These are phyloP conservation scores for Boloria euphrosyne DNA, from an alignment of 2,888 invertebrate species.

Conservation along the genomic window DNA sequence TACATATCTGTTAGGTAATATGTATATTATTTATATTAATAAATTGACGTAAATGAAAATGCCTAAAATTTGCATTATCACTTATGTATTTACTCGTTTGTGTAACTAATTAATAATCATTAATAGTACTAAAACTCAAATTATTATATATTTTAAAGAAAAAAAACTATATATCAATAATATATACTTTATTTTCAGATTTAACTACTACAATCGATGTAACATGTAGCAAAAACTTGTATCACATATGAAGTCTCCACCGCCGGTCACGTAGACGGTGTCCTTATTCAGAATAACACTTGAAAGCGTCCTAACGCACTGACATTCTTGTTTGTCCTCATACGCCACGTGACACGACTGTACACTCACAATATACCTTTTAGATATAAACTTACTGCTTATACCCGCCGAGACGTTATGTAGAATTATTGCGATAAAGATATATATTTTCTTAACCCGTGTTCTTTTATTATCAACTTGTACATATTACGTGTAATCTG, in stretches of 20 bases:
- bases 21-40: too few relatives aligned
- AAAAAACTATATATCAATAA: too few relatives aligned
- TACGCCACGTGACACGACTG: constrained; percentile 67
- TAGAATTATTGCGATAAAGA: constrained; percentile 18
- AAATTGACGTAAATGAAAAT: too few relatives aligned
- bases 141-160: too few relatives aligned
- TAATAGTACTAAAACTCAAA: too few relatives aligned
- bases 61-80: too few relatives aligned
- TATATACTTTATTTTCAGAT: too few relatives aligned
- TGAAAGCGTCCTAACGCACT: constrained; percentile 70
- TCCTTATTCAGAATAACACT: constrained; percentile 79
- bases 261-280: constrained; percentile 60
- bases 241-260: constrained; percentile 52
- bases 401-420: constrained; percentile 3
- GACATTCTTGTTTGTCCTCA: constrained; percentile 56
- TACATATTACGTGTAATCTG: not conserved
- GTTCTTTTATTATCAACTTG: constrained; percentile 12
- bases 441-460: constrained; percentile 16
- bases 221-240: constrained; percentile 16
- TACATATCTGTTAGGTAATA: too few relatives aligned
- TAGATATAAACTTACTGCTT: constrained; percentile 30
- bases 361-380: constrained; percentile 27
- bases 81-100: too few relatives aligned
- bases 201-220: too few relatives aligned
- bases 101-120: too few relatives aligned